phyloP scores from a whole-genome alignment of 2,888 invertebrate genomes.

The Malthinus flaveolus region DNA sequence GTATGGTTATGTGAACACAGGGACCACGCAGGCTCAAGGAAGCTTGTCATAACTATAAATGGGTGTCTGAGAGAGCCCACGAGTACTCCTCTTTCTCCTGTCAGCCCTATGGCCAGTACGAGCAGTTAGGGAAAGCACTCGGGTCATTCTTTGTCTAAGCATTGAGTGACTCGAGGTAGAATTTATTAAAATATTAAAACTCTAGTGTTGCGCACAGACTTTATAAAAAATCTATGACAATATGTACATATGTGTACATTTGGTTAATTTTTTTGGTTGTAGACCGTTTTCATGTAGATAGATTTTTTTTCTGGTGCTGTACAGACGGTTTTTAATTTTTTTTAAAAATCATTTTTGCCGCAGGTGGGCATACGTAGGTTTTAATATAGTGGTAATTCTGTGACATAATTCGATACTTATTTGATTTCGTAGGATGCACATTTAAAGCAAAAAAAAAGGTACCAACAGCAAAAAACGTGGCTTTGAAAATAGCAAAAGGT shows the following conservation, averaged over 20 bases:
- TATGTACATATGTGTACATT: conserved; percentile 57
- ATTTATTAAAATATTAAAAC: conserved; percentile 26
- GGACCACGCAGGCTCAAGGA: conserved; percentile 92
- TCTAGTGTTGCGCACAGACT: conserved; percentile 46
- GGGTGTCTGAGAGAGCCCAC: conserved; percentile 87
- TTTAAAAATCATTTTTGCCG: background rate
- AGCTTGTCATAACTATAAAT: conserved; percentile 81
- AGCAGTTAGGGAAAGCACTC: conserved; percentile 84
- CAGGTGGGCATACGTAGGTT: conserved; percentile 23
- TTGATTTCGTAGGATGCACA: conserved; percentile 20
- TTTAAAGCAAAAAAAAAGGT: conserved; percentile 15
- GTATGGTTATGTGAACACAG: conserved; percentile 98
- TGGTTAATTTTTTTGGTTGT: conserved; percentile 36
- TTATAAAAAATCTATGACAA: conserved; percentile 53
- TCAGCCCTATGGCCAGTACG: conserved; percentile 83
- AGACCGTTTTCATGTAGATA: conserved; percentile 30
- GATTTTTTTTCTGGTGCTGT: conserved; percentile 41
- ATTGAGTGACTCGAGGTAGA: conserved; percentile 52
- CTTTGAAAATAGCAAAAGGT: conserved; percentile 25
- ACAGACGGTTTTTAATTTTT: conserved; percentile 26
- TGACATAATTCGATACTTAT: conserved; percentile 14
- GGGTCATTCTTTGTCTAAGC: conserved; percentile 56
- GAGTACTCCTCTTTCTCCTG: conserved; percentile 84
- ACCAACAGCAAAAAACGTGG: conserved; percentile 20
- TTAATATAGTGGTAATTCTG: conserved; percentile 16